These are phyloP conservation scores for Craseonycteris thonglongyai DNA, from an alignment of 2,113 vertebrate genomes.

Conservation along the genomic window DNA sequence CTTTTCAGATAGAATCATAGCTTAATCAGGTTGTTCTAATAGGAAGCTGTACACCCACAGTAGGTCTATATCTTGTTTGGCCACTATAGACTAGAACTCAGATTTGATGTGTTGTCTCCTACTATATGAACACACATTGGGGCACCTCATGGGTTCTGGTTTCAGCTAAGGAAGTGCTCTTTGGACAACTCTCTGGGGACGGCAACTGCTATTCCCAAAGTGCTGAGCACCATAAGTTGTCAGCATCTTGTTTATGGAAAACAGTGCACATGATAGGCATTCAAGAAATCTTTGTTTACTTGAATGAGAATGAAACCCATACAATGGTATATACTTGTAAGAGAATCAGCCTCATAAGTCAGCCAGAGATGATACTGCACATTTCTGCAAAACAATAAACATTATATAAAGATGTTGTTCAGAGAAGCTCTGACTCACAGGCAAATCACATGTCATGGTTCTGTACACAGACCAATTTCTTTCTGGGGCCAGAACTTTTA, in stretches of 20 bases:
- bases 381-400: neutral
- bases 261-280: neutral
- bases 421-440: neutral
- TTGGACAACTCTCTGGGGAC: neutral
- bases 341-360: neutral
- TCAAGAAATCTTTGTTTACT: neutral
- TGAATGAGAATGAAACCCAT: neutral
- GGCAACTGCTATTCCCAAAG: neutral
- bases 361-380: neutral
- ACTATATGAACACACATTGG: neutral
- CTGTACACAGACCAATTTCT: neutral
- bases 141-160: neutral
- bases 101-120: neutral
- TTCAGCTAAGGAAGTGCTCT: neutral
- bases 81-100: neutral
- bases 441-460: neutral
- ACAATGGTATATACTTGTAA: neutral
- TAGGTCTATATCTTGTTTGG: neutral
- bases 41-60: neutral
- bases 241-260: neutral
- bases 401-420: neutral
- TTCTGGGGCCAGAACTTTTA: neutral
- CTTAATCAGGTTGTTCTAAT: neutral
- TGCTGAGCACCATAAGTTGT: neutral
- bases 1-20: neutral